phyloP scores from a whole-genome alignment of 2,797 vertebrate genomes.

The Molossus molossus region DNA sequence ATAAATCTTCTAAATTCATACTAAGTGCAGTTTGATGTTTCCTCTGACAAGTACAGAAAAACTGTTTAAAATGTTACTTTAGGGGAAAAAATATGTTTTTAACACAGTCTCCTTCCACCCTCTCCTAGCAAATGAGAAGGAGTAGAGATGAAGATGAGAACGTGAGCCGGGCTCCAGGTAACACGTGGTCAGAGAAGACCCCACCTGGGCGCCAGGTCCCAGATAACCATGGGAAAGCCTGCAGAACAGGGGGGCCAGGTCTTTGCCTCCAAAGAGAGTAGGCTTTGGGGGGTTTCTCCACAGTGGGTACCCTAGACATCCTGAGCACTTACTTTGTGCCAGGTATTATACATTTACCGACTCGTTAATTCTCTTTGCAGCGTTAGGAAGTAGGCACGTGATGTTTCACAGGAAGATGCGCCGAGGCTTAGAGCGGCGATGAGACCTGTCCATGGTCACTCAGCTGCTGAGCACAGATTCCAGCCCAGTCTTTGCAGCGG shows the following conservation, averaged over 20 bases:
- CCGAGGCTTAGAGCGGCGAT: neutral
- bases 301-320: neutral
- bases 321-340: neutral
- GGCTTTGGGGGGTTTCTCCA: no score
- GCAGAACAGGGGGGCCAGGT: neutral
- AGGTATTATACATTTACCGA: no score
- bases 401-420: neutral
- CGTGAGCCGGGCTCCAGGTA: neutral
- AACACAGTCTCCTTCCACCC: constrained; percentile 17
- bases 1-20: constrained; percentile 78
- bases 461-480: neutral
- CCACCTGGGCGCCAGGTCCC: neutral
- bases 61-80: neutral
- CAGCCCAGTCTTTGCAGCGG: neutral
- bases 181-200: neutral
- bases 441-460: neutral
- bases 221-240: neutral
- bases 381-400: neutral
- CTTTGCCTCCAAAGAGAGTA: neutral
- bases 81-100: constrained; percentile 70
- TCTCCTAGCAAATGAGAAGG: constrained; percentile 56
- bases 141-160: neutral
- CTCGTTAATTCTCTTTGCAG: neutral
- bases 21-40: constrained; percentile 78
- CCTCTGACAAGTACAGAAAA: constrained; percentile 64